A percentile compares a stretch with the other conserved stretches of the same genome.
phyloP scores from a whole-genome alignment of 2,797 vertebrate genomes.

The Schizothorax lantsangensis region DNA sequence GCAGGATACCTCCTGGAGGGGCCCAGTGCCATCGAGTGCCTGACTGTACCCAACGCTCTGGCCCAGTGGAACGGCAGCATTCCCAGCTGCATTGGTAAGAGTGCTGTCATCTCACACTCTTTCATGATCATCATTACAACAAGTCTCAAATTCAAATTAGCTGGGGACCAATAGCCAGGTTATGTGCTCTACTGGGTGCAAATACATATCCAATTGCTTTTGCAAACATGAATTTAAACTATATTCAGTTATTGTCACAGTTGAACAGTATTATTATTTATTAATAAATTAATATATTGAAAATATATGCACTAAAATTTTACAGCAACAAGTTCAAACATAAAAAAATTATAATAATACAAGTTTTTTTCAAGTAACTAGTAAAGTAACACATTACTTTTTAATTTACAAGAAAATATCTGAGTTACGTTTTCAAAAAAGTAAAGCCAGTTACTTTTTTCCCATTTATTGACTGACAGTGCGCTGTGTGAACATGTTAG shows the following conservation, averaged over 20 bases:
- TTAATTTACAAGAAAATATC: no score
- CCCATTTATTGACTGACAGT: no score
- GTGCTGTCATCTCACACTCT: background rate
- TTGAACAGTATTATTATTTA: background rate
- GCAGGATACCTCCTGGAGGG: conserved; percentile 83
- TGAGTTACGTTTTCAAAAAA: no score
- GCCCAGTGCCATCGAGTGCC: conserved; percentile 82
- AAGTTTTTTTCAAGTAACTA: no score
- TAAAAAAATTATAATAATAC: no score
- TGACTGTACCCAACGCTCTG: conserved; percentile 84
- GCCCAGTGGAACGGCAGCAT: conserved; percentile 89
- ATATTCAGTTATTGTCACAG: background rate
- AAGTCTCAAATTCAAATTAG: background rate
- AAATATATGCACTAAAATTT: background rate
- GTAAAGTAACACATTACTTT: no score
- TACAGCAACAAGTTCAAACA: background rate
- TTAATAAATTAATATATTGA: background rate
- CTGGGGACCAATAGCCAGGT: background rate
- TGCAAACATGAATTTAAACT: background rate
- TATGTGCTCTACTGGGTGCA: background rate
- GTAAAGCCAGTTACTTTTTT: no score
- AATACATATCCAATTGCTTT: background rate
- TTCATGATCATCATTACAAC: background rate
- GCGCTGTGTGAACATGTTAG: no score
- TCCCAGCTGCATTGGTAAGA: conserved; percentile 82